phyloP scores from a whole-genome alignment of 2,797 vertebrate genomes.

The Nyctalus aviator region DNA sequence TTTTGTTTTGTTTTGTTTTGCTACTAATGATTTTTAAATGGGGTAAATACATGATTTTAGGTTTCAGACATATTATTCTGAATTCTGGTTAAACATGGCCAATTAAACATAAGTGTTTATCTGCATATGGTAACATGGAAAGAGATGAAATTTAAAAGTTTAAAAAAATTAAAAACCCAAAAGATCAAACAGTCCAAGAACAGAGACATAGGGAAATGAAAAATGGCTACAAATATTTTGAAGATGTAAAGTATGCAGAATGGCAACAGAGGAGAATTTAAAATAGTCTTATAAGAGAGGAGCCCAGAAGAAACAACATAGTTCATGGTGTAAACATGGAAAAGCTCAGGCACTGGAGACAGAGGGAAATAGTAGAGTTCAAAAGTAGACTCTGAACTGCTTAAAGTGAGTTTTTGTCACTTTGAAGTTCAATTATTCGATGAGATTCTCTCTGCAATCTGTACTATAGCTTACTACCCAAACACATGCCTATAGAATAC shows the following conservation, averaged over 20 bases:
- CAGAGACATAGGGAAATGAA: background rate
- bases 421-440: background rate
- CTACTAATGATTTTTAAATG: background rate
- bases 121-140: background rate
- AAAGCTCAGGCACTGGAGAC: background rate
- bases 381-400: background rate
- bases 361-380: background rate
- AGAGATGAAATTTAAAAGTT: slow-evolving; percentile 2
- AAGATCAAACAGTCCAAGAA: background rate
- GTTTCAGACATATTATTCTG: background rate
- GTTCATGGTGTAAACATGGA: background rate
- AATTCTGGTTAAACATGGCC: background rate
- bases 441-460: background rate
- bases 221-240: background rate
- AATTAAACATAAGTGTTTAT: background rate
- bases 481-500: background rate
- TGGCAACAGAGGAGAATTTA: background rate
- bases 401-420: background rate
- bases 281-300: background rate
- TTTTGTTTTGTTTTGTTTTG: too few species aligned
- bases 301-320: background rate
- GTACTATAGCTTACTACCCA: background rate
- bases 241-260: background rate
- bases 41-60: background rate
- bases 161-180: background rate